Evolutionary conservation across 2,113 vertebrate genomes (phyloP).

Genomic region (Shinisaurus crocodilurus): DNA sequence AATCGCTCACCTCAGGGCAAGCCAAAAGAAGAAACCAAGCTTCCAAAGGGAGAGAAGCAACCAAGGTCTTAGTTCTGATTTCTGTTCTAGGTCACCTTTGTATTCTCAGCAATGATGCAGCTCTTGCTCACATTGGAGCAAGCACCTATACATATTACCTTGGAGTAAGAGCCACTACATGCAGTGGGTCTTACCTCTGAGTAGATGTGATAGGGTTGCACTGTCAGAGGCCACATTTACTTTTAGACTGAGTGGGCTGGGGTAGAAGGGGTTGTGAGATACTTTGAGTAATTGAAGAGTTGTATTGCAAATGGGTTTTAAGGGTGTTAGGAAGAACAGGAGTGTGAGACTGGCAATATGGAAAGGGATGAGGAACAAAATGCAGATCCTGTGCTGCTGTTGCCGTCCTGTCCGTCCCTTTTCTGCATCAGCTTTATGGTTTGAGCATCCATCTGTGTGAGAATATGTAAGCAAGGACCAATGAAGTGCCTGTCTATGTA

Average conservation of each 20-base stretch:
- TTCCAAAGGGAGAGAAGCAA: neutral
- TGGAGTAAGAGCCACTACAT: neutral
- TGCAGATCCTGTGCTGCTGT: neutral
- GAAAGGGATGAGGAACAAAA: neutral
- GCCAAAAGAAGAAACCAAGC: neutral
- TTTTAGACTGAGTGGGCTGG: neutral
- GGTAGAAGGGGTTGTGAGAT: neutral
- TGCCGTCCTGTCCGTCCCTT: neutral
- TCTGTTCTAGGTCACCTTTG: neutral
- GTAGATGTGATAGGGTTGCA: neutral
- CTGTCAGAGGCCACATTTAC: neutral
- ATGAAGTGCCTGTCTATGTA: neutral
- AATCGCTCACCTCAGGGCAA: neutral
- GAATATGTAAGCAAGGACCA: neutral
- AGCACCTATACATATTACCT: neutral
- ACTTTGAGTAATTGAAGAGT: neutral
- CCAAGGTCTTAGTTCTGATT: neutral
- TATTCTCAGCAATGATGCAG: neutral
- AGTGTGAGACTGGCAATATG: neutral
- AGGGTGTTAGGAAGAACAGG: neutral
- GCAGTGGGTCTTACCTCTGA: neutral
- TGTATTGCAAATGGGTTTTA: neutral
- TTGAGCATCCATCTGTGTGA: rapidly evolving
- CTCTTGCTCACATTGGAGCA: neutral
- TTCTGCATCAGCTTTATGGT: neutral